Percentiles rank a stretch among this genome's conserved stretches.
These are phyloP conservation scores for Timema cristinae DNA, from an alignment of 2,888 invertebrate genomes.

Conservation along the genomic window DNA sequence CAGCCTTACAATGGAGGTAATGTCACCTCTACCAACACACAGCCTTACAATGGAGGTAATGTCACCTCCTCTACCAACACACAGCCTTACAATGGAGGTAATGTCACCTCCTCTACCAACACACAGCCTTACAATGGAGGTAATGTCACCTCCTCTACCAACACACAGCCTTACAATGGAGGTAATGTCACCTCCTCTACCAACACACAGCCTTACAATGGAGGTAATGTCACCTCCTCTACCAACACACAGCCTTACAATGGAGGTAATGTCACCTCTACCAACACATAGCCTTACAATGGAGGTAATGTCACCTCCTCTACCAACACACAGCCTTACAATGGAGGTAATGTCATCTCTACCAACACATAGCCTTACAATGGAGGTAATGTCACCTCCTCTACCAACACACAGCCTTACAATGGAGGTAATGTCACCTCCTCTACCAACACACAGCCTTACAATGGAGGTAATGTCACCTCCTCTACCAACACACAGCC, in stretches of 20 bases:
- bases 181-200: conserved; percentile 87
- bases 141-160: conserved; percentile 17
- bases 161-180: too few relatives aligned
- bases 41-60: too few relatives aligned
- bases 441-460: too few relatives aligned
- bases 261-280: conserved; percentile 10
- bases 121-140: too few relatives aligned
- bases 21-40: conserved; percentile 13
- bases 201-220: conserved; percentile 63
- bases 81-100: conserved; percentile 47
- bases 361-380: background rate
- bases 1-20: background rate
- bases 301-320: conserved; percentile 8
- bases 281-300: conserved; percentile 59
- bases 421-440: conserved; percentile 15
- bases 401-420: conserved; percentile 70
- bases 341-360: conserved; percentile 11
- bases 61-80: conserved; percentile 89
- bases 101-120: too few relatives aligned
- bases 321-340: too few relatives aligned
- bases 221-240: conserved; percentile 1
- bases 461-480: background rate
- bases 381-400: conserved; percentile 90
- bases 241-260: too few relatives aligned
- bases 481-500: conserved; percentile 1